phyloP scores from a whole-genome alignment of 2,113 vertebrate genomes.

The Rhizomys pruinosus region DNA sequence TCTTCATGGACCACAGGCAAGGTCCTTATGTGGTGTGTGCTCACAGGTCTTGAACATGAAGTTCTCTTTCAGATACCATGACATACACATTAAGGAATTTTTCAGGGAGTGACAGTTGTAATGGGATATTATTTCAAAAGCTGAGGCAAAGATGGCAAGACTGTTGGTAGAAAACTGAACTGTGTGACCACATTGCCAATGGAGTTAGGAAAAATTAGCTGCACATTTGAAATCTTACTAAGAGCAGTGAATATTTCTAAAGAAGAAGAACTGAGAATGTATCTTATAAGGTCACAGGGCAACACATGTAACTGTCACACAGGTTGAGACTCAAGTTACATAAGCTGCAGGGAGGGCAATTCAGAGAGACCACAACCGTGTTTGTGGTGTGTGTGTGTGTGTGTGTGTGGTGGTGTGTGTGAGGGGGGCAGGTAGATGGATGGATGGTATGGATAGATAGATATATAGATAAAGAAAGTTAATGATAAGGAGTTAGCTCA shows the following conservation, averaged over 20 bases:
- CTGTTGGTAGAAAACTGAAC: neutral
- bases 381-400: neutral
- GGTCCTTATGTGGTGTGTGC: too few relatives aligned
- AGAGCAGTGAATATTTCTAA: neutral
- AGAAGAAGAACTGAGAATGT: neutral
- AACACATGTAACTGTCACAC: rapidly evolving
- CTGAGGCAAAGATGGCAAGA: neutral
- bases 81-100: neutral
- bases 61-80: neutral
- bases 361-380: neutral
- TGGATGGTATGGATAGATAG: neutral
- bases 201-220: neutral
- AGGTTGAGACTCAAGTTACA: neutral
- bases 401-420: neutral
- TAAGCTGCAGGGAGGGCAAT: neutral
- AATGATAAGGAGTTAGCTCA: too few relatives aligned
- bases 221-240: neutral
- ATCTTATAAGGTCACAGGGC: neutral
- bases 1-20: neutral
- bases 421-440: neutral
- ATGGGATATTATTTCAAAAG: neutral
- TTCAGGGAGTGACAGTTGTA: neutral
- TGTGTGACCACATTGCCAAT: too few relatives aligned
- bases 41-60: neutral
- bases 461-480: too few relatives aligned